Base-by-base conservation (phyloP, 2,888 invertebrate genomes). In the Osmoderma eremita region DNA sequence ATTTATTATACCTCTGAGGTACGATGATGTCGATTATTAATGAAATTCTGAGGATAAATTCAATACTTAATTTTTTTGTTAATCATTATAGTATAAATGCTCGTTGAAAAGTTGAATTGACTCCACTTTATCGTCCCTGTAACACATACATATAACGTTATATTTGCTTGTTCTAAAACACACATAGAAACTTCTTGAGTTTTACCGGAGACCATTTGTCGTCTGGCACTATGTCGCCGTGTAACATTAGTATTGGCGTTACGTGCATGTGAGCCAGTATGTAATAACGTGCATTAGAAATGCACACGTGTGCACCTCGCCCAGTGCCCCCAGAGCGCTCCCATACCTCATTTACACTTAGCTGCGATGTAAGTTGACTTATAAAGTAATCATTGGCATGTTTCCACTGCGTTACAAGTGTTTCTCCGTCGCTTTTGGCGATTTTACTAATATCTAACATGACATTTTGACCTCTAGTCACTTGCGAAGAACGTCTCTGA, bases 251-350 rank as follows among this genome's bases (percentile, higher is more conserved):
- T 58, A 56, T 48, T 69, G 58, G 58, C 17, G 10, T 18, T 49
- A 65, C 22, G 64, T 67, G 41, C 63, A 69, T 63, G 62, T 30
- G 62, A 15, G 58, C 2, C 24, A 45, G n/a, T 41, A 24, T 61
- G 48, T 45, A 61, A 45, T 63, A 69, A 72, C 69, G 71, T 71
- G 70, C 71, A 71, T 73, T 73, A 72, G 50, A 66, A 67, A 62
- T 73, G 70, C 70, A 73, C 74, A 75, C 73, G 73, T 71, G 73
- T 71, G 68, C 67, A 71, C 74, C 73, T 73, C 71, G 70, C 72
- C 72, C 71, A 71, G 63, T 69, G 72, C 71, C 58, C 68, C 69
- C 71, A 74, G 73, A 73, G 72, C 70, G 73, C 70, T 73, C 72
- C 67, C 73, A 71, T 69, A 70, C 71, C 74, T 72, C 72, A 72